Percentiles rank a stretch among this genome's conserved stretches.
phyloP scores from a whole-genome alignment of 2,888 invertebrate genomes.

The Atrina japonica region DNA sequence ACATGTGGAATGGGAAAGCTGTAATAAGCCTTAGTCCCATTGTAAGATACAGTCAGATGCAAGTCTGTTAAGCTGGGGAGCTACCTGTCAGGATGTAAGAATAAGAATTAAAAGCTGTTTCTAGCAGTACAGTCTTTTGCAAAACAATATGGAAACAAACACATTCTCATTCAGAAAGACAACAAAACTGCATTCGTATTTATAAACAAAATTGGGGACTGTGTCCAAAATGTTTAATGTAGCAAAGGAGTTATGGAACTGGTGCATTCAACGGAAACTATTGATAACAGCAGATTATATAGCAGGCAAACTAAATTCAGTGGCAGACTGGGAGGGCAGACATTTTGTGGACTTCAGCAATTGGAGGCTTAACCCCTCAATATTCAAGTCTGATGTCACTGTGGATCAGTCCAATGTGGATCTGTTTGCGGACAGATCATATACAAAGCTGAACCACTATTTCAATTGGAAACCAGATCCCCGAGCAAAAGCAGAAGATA shows the following conservation, averaged over 20 bases:
- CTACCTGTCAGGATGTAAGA: too few species aligned
- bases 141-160: not conserved
- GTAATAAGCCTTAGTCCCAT: too few species aligned
- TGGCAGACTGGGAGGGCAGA: constrained; percentile 19
- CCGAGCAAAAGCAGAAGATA: constrained; percentile 10
- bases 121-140: constrained; percentile 2
- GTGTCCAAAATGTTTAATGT: constrained; percentile 1
- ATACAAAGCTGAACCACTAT: constrained; percentile 21
- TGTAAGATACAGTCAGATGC: too few species aligned
- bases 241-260: not conserved
- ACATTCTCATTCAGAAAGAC: constrained; percentile 13
- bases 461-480: constrained; percentile 16
- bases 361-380: too few species aligned
- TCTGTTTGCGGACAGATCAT: constrained; percentile 20
- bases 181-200: constrained; percentile 16
- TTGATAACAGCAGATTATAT: constrained; percentile 18
- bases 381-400: constrained; percentile 19
- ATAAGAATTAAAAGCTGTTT: too few species aligned
- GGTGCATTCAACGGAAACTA: not conserved
- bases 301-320: constrained; percentile 7
- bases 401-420: constrained; percentile 12
- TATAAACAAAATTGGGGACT: constrained; percentile 4
- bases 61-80: too few species aligned
- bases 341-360: too few species aligned
- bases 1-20: too few species aligned